Conservation (phyloP, 2,888 invertebrate genomes). For the Lampropteryx suffumata region DNA sequence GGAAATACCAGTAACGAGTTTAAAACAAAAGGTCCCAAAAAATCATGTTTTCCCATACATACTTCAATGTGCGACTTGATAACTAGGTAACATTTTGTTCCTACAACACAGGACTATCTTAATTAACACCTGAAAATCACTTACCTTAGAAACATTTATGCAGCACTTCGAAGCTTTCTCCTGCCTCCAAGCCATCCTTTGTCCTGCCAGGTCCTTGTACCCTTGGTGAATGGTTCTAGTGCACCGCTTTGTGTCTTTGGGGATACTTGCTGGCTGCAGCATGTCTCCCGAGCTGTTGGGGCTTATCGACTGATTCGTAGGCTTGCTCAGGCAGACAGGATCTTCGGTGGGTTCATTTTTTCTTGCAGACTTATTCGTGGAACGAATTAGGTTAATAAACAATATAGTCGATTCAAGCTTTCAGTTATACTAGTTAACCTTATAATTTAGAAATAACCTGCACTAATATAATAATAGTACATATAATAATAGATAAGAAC, state of each 20-base stretch:
- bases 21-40: too few relatives aligned
- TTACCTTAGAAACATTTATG: not conserved
- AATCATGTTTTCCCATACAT: too few relatives aligned
- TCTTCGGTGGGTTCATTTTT: conserved; percentile 36
- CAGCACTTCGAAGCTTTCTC: conserved; percentile 13
- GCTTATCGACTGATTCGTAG: conserved; percentile 31
- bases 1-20: too few relatives aligned
- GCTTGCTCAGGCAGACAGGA: conserved; percentile 29
- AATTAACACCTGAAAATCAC: not conserved
- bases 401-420: too few relatives aligned
- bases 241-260: conserved; percentile 25
- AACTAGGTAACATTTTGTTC: too few relatives aligned
- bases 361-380: conserved; percentile 39
- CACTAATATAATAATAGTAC: too few relatives aligned
- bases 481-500: too few relatives aligned
- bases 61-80: too few relatives aligned
- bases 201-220: conserved; percentile 11
- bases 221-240: conserved; percentile 3
- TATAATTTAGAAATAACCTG: too few relatives aligned
- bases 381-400: too few relatives aligned
- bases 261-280: conserved; percentile 24
- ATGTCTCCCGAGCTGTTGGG: conserved; percentile 32
- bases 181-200: conserved; percentile 11
- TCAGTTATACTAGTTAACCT: too few relatives aligned
- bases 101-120: too few relatives aligned